A percentile compares a stretch with the other conserved stretches of the same genome.
Conservation (phyloP, 1,140 invertebrate species). For the Drosophila guanche region DNA sequence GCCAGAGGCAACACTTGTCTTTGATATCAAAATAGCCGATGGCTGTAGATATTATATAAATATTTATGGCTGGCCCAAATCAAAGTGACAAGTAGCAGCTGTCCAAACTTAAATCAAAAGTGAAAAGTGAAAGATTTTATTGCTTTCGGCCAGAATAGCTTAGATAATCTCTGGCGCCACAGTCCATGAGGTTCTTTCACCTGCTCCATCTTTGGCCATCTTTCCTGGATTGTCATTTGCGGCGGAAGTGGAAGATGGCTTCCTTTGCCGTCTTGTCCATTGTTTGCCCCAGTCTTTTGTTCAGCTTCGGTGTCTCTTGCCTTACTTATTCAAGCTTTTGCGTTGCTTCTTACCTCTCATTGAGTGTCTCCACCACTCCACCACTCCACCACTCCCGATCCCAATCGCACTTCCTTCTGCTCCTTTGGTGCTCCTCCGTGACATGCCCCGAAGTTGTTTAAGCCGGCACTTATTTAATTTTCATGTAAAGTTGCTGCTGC, state of each 20-base stretch:
- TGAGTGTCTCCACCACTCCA: no score
- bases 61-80: constrained; percentile 71
- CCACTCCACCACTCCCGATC: no score
- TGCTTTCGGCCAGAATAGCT: constrained; percentile 9
- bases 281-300: constrained; percentile 51
- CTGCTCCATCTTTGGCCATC: constrained; percentile 18
- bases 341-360: no score
- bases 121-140: constrained; percentile 23
- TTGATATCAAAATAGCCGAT: constrained; percentile 49
- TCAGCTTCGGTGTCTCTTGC: neutral
- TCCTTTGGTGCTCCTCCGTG: constrained; percentile 11
- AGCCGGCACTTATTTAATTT: constrained; percentile 79
- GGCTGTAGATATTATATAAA: constrained; percentile 68
- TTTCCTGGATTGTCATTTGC: constrained; percentile 32
- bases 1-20: constrained; percentile 59
- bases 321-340: constrained; percentile 32
- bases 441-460: constrained; percentile 62
- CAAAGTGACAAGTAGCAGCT: constrained; percentile 63
- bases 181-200: constrained; percentile 14
- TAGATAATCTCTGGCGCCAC: constrained; percentile 6
- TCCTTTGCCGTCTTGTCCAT: constrained; percentile 27
- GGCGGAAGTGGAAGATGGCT: constrained; percentile 48
- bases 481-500: constrained; percentile 68
- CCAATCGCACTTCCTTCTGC: no score
- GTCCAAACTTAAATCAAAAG: constrained; percentile 40